A percentile compares a stretch with the other conserved stretches of the same genome.
Evolutionary conservation across 2,888 invertebrate genomes (phyloP).

Genomic region (Chymomyza amoena): DNA sequence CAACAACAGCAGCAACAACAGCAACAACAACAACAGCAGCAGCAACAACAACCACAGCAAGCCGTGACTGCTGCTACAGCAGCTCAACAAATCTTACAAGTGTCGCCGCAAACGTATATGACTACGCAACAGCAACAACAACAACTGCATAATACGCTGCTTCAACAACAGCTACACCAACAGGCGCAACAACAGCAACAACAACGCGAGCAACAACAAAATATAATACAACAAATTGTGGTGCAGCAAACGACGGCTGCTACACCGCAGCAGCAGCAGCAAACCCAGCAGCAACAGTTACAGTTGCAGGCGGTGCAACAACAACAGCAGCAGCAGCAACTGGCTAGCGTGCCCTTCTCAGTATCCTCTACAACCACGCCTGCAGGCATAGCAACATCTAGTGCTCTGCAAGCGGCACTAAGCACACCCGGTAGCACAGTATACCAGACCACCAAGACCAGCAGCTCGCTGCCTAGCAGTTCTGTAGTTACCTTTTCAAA

Average conservation of each 20-base stretch:
- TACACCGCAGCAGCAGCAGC: conserved; percentile 48
- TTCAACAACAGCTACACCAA: conserved; percentile 64
- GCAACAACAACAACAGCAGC: conserved; percentile 78
- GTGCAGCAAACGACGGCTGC: conserved; percentile 80
- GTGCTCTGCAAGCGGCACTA: conserved; percentile 79
- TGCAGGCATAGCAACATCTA: conserved; percentile 73
- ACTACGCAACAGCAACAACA: conserved; percentile 80
- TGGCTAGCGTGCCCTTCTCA: conserved; percentile 73
- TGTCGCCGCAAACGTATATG: conserved; percentile 78
- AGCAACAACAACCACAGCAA: conserved; percentile 66
- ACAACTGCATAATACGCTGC: conserved; percentile 66
- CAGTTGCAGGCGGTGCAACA: conserved; percentile 21
- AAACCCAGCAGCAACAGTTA: conserved; percentile 45
- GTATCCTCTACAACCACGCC: conserved; percentile 73
- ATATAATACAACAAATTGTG: conserved; percentile 75
- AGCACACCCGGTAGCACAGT: conserved; percentile 76
- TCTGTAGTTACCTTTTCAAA: conserved; percentile 77
- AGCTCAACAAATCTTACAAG: conserved; percentile 73
- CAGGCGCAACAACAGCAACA: conserved; percentile 65
- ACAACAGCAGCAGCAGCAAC: conserved; percentile 63
- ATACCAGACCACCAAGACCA: conserved; percentile 77
- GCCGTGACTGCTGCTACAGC: conserved; percentile 48
- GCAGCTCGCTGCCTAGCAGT: conserved; percentile 73
- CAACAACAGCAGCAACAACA: conserved; percentile 75
- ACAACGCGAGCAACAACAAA: conserved; percentile 57